Evolutionary conservation across 2,113 vertebrate species (phyloP), one percentile per base, ranked within the genome.

Genomic region (Cyphomyrus plagiostoma): DNA sequence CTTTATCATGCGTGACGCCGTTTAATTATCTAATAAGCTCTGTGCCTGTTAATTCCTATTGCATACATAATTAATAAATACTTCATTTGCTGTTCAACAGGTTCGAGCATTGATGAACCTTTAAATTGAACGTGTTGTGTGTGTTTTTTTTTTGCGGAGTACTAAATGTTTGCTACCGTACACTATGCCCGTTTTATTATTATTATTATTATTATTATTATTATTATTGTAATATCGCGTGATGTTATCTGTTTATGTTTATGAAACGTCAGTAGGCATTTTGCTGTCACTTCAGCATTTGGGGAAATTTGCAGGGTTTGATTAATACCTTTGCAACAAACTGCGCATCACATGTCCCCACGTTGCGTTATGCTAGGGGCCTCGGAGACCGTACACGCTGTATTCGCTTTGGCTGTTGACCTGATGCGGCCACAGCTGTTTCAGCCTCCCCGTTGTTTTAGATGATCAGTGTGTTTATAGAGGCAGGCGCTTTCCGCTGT

Each of bases 291-390:
- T 66, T 50, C 42, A 9, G 53, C 30, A 48, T 8, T 46, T 84
- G 21, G 82, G 39, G 8, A 83, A 46, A 42, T 83, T 26, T 52
- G 30, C 48, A 50, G n/a, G 88, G 46, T 21, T 35, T 85, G 89
- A 88, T 86, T 90, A 87, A 91, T 89, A 80, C 80, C 70, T 91
- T 66, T 77, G 80, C 48, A 66, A 77, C 82, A 80, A 46, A 84
- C 70, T 80, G 86, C 87, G 74, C 87, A 90, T 26, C 89, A 48
- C 77, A 77, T 77, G 48, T 82, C 87, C 50, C 45, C 80, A 39
- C 58, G 50, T 88, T 56, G 74, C 66, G n/a, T 85, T 88, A 85
- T 70, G 45, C 10, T 30, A n/a, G 89, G 70, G 52, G 74, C 45
- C 49, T 9, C n/a, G 26, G 87, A 46, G 56, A 70, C 56, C 48